Base-by-base conservation (phyloP, 2,888 invertebrate genomes). In the Andrena flavipes region DNA sequence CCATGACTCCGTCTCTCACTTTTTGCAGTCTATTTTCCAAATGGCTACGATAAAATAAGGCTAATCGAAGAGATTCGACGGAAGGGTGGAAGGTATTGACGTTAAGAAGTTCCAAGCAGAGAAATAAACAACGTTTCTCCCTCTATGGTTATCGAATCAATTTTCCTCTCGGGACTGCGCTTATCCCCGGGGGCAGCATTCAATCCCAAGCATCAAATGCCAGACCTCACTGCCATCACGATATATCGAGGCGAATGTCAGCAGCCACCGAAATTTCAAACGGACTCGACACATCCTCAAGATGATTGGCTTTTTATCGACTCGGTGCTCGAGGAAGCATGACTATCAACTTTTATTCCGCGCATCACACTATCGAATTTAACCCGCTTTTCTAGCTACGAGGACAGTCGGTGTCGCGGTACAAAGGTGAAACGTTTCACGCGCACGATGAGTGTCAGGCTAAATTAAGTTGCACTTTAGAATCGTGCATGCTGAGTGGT, bases 271-370 rank as follows among this genome's bases (percentile, higher is more conserved):
- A 62, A 62, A 51, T 20, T 56, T 54, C 35, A 29, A 67, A 51
- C 29, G 26, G 23, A 13, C 16, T 16, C 5, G 13, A 20, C 23
- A 42, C 13, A 51, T 16, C 51, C 51, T 30, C 20, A 54, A 62
- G 69, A 69, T 69, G 62, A 76, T 63, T 62, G 51, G 29, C 10
- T 69, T 62, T 69, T 54, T 54, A 69, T 69, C 62, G 62, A 30
- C 29, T 69, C 13, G 8, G 8, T 29, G 29, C 42, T 30, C 10
- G 3, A 6, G 29, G 20, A 30, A 69, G n/a, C 48, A 30, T 68
- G 29, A 51, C 59, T 49, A 68, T 75, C 60, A 35, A 68, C 35
- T 35, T 62, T 75, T 51, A 69, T 62, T 62, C 26, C 8, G 5
- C 6, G 30, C 60, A 49, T 10, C 49, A 10, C n/a, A 20, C 20